Base-by-base conservation (phyloP, 2,888 invertebrate species). In the Drosophila mettleri region DNA sequence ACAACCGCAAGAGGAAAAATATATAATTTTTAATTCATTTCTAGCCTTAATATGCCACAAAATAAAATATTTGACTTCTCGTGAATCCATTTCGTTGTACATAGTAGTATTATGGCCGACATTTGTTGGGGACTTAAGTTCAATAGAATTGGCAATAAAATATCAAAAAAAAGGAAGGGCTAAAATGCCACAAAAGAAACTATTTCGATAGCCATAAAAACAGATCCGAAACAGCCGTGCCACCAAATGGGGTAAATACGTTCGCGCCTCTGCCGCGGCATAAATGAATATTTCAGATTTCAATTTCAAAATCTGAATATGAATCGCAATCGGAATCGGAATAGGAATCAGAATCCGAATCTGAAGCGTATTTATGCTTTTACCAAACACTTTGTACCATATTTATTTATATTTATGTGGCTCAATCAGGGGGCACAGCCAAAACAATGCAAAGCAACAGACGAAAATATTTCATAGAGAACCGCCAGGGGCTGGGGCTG, bases 131-230 rank as follows among this genome's bases (percentile, higher is more conserved):
- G 48, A 48, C 70, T 80, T 78, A 59, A 68, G 88, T 88, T 86
- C 82, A 71, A 72, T 62, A 48, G 72, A 81, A 86, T 86, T 78
- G 87, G 74, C 85, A 84, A 86, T 86, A 88, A 82, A 86, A 34
- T 7, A 29, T 7, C 43, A 1, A 29, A 45, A 1, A 29, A 45
- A 6, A 12, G 12, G 78, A 84, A 86, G 89, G 89, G 84, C 86
- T 86, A 80, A 82, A 80, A 79, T 80, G 68, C 65, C 58, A 43
- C 53, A 51, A 45, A 58, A 24, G 61, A 46, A 38, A 59, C 68
- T 63, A 53, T 59, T 55, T 54, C 45, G 20, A 75, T 45, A 39
- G 61, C 69, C 61, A 78, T 79, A 71, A 79, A 79, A 78, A 55
- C 27, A 71, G 70, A 80, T 78, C 64, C 58, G 62, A 52, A 14